phyloP scores from a whole-genome alignment of 2,113 vertebrate species.

The Synodontis membranacea region DNA sequence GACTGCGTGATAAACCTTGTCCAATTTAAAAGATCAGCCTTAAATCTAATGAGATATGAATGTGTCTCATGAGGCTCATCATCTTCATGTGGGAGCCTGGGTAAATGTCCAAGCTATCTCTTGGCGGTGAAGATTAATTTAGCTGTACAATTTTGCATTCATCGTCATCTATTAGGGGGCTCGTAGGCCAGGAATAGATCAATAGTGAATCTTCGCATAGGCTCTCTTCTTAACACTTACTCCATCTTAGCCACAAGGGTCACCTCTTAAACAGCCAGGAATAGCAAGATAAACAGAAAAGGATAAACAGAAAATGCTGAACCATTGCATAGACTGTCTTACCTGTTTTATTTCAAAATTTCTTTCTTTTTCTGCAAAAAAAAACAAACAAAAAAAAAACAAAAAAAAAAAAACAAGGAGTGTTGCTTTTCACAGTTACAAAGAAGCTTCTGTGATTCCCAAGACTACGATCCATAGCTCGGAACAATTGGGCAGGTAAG shows the following conservation, averaged over 20 bases:
- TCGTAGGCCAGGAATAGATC: slow-evolving; percentile 55
- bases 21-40: slow-evolving; percentile 61
- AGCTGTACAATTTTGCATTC: slow-evolving; percentile 47
- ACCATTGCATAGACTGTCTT: background rate
- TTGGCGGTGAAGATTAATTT: slow-evolving; percentile 55
- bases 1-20: slow-evolving; percentile 59
- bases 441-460: slow-evolving; percentile 23
- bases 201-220: slow-evolving; percentile 43
- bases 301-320: background rate
- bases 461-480: slow-evolving; percentile 29
- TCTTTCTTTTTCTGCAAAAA: background rate
- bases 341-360: background rate
- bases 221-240: background rate
- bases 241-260: slow-evolving; percentile 9
- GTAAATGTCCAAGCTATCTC: slow-evolving; percentile 25
- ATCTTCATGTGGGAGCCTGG: slow-evolving; percentile 38
- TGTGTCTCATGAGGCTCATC: slow-evolving; percentile 49
- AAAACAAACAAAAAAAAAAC: no score
- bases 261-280: slow-evolving; percentile 23
- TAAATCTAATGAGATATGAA: slow-evolving; percentile 57
- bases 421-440: slow-evolving; percentile 11
- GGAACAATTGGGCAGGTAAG: slow-evolving; percentile 36
- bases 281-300: background rate
- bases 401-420: slow-evolving; percentile 23
- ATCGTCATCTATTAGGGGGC: slow-evolving; percentile 53